Conservation (phyloP, 2,797 vertebrate species). For the Remorina albescens region DNA sequence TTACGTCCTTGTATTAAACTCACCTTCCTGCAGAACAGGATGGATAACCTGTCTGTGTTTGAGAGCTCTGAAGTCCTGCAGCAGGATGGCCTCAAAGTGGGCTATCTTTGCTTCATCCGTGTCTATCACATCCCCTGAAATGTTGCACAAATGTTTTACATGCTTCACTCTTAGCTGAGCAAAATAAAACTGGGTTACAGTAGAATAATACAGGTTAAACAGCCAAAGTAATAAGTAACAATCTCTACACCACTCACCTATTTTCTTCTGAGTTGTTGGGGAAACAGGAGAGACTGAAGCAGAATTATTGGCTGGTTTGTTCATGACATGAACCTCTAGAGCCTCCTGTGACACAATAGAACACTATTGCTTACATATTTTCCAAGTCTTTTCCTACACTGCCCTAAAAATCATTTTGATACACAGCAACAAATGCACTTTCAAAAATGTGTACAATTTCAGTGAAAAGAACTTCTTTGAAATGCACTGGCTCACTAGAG, state of each 20-base stretch:
- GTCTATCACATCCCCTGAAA: constrained; percentile 53
- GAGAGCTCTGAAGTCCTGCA: constrained; percentile 87
- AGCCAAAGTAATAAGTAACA: not conserved
- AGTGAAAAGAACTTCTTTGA: not conserved
- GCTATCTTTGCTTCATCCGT: constrained; percentile 63
- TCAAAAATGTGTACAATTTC: not conserved
- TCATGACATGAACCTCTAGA: constrained; percentile 74
- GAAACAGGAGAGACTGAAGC: constrained; percentile 31
- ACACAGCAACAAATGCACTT: not conserved
- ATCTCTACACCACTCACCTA: constrained; percentile 30
- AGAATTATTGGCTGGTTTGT: constrained; percentile 37
- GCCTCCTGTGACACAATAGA: constrained; percentile 75
- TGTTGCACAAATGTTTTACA: constrained; percentile 1
- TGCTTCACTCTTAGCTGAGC: not conserved
- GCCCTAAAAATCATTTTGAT: not conserved
- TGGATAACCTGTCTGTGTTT: constrained; percentile 94
- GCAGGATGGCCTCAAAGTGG: constrained; percentile 83
- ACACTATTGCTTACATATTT: not conserved
- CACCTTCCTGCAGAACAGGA: constrained; percentile 93
- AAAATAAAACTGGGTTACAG: not conserved
- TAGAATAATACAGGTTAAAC: not conserved
- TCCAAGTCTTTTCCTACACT: not conserved
- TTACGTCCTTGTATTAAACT: constrained; percentile 30
- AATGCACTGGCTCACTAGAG: not conserved
- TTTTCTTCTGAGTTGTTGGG: constrained; percentile 7